These are phyloP conservation scores for Myrmecobius fasciatus DNA, from an alignment of 2,113 vertebrate species.

Conservation along the genomic window DNA sequence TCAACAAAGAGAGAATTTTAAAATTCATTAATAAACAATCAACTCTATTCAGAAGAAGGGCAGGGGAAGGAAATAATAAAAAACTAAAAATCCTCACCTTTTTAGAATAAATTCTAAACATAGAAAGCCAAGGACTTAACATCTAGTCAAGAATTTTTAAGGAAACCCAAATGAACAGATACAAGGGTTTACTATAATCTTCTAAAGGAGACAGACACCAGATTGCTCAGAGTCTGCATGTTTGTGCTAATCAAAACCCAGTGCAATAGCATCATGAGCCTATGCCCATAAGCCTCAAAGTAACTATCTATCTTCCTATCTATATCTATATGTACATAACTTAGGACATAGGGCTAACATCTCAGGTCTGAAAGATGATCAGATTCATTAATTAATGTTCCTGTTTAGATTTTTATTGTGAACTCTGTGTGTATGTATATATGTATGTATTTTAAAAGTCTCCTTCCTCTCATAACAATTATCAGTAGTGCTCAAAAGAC, in stretches of 20 bases:
- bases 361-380: background rate
- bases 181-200: background rate
- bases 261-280: accelerated
- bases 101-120: background rate
- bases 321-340: background rate
- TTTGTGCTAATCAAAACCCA: background rate
- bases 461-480: background rate
- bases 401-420: background rate
- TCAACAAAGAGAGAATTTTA: background rate
- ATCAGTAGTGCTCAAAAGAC: background rate
- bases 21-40: background rate
- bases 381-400: accelerated
- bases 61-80: too few species aligned
- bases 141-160: background rate
- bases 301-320: background rate
- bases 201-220: background rate
- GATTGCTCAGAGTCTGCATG: background rate
- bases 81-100: background rate
- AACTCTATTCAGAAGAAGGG: background rate
- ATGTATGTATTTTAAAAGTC: background rate
- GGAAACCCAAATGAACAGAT: too few species aligned
- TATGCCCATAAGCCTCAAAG: background rate
- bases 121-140: background rate
- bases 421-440: background rate
- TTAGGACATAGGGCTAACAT: background rate